These are phyloP conservation scores for Scaeva pyrastri DNA, from an alignment of 2,888 invertebrate genomes.

Conservation along the genomic window DNA sequence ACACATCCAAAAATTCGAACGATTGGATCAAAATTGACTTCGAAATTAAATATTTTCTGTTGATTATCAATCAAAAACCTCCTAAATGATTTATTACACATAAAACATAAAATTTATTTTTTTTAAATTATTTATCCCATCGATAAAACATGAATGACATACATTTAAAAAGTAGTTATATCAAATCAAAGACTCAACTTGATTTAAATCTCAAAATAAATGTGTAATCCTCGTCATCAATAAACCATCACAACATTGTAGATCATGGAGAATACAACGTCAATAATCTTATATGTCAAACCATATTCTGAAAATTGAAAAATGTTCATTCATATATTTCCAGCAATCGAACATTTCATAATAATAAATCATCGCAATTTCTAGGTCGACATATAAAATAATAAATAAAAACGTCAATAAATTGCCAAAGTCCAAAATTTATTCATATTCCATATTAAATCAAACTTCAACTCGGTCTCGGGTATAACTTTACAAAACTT, in stretches of 20 bases:
- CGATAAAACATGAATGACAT: neutral
- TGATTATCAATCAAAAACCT: no score
- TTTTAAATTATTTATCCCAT: neutral
- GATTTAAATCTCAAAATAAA: neutral
- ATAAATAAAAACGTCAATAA: neutral
- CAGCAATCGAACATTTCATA: neutral
- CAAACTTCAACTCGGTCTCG: neutral
- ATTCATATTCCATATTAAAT: constrained; percentile 1
- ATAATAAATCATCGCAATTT: constrained; percentile 48
- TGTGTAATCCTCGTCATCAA: neutral
- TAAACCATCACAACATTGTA: neutral
- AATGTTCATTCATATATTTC: neutral
- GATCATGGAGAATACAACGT: neutral
- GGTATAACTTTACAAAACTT: neutral
- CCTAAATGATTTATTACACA: no score
- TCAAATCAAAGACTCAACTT: no score
- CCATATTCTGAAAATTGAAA: neutral
- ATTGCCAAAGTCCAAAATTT: constrained; percentile 7
- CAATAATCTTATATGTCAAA: neutral
- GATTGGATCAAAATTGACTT: no score
- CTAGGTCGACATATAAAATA: constrained; percentile 24
- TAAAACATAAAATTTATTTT: no score
- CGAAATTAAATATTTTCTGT: no score
- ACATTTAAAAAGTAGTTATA: neutral
- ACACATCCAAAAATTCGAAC: no score